phyloP scores from a whole-genome alignment of 2,797 vertebrate genomes.

The Propithecus perrieri region DNA sequence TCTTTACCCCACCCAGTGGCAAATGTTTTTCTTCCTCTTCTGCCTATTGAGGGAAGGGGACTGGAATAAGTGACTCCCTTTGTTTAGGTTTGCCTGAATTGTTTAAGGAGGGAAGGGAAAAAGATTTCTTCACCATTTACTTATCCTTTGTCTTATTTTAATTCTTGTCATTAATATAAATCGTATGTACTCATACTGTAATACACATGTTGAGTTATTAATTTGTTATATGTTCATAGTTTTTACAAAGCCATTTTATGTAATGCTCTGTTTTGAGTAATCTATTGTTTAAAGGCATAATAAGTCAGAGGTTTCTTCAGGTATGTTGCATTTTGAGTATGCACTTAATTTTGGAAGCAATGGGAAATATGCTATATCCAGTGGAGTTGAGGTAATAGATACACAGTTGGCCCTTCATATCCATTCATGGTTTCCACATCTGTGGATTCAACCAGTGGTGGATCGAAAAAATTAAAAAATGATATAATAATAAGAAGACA shows the following conservation, averaged over 20 bases:
- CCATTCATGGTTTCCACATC: neutral
- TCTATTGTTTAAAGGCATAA: neutral
- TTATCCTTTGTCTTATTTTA: neutral
- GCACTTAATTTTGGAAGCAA: neutral
- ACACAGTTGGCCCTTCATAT: neutral
- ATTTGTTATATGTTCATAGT: neutral
- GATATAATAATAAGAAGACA: neutral
- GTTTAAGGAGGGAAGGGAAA: neutral
- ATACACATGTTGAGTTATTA: neutral
- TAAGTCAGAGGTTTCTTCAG: neutral
- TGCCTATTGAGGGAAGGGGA: neutral
- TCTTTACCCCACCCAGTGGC: neutral
- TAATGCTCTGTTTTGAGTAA: neutral
- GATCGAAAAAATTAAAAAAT: neutral
- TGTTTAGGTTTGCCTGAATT: neutral
- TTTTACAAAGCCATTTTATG: neutral
- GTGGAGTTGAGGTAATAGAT: neutral
- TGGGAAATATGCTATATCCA: neutral
- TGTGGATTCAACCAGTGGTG: neutral
- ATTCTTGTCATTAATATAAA: neutral
- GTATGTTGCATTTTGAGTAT: neutral
- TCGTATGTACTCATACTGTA: neutral
- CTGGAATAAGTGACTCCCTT: neutral
- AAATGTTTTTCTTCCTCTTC: constrained; percentile 57
- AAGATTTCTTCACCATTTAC: neutral